Evolutionary conservation across 2,888 invertebrate genomes (phyloP).

Genomic region (Nezara viridula): DNA sequence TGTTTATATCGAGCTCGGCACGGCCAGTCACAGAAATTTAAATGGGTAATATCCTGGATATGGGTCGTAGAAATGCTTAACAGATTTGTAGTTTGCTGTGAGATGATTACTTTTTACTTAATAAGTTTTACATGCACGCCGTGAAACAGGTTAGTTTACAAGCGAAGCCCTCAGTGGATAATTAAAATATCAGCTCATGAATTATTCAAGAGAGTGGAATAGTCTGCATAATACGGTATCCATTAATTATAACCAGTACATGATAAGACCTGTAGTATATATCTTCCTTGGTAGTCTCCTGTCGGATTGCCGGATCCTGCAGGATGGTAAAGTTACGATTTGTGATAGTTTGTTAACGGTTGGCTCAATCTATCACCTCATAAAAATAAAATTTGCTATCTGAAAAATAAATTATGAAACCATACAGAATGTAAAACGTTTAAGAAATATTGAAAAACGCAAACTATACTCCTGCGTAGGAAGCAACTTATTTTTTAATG

Average conservation of each 20-base stretch:
- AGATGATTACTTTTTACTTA: not conserved
- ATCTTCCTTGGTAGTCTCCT: not conserved
- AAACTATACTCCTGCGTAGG: not conserved
- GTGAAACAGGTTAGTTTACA: constrained; percentile 56
- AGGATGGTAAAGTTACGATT: not conserved
- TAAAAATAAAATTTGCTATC: not conserved
- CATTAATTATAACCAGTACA: constrained; percentile 54
- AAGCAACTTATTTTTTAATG: no score
- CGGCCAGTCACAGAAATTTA: not conserved
- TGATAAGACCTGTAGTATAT: constrained; percentile 23
- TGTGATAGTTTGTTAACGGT: not conserved
- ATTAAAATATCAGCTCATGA: constrained; percentile 54
- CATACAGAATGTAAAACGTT: not conserved
- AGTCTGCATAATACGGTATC: constrained; percentile 41
- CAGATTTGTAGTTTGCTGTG: not conserved
- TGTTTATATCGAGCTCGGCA: not conserved
- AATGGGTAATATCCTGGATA: not conserved
- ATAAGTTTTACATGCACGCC: not conserved
- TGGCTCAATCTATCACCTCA: not conserved
- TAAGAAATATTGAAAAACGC: not conserved
- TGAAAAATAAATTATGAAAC: not conserved
- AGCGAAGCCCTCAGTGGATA: constrained; percentile 32
- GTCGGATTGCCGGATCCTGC: not conserved
- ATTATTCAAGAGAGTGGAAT: constrained; percentile 50
- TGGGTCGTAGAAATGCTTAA: not conserved